A percentile compares a stretch with the other conserved stretches of the same genome.
Evolutionary conservation across 2,113 vertebrate genomes (phyloP).

Genomic region (Eublepharis macularius): DNA sequence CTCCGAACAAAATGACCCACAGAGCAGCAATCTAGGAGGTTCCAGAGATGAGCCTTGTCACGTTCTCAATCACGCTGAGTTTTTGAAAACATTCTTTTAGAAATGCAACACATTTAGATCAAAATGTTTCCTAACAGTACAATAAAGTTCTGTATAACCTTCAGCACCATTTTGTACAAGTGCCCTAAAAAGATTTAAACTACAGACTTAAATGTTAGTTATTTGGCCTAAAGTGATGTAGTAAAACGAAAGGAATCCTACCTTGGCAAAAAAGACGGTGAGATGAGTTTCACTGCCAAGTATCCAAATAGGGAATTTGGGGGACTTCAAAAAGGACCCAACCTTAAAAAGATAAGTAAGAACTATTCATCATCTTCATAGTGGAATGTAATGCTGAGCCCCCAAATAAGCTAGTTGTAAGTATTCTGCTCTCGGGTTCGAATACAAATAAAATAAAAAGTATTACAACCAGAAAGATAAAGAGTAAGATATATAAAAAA

Average conservation of each 20-base stretch:
- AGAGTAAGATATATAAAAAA: too few relatives aligned
- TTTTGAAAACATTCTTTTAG: neutral
- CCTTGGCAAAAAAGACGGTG: slow-evolving; percentile 98
- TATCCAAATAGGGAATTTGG: slow-evolving; percentile 99
- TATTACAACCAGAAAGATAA: neutral
- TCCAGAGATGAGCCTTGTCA: neutral
- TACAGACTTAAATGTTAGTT: slow-evolving; percentile 32
- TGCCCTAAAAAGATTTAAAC: slow-evolving; percentile 21
- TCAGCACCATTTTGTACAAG: neutral
- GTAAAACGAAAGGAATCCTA: slow-evolving; percentile 72
- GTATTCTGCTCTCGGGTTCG: neutral
- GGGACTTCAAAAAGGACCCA: slow-evolving; percentile 95
- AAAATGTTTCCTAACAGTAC: neutral
- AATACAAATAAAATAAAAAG: neutral
- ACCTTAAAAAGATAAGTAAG: slow-evolving; percentile 78
- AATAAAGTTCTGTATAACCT: neutral
- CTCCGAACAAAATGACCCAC: neutral
- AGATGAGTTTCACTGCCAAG: slow-evolving; percentile 99
- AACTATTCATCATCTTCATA: neutral
- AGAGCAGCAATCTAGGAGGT: neutral
- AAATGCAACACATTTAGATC: neutral
- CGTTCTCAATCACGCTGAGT: neutral
- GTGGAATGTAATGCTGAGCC: neutral
- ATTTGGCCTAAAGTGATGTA: slow-evolving; percentile 33
- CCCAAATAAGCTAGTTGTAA: neutral